Percentiles rank a stretch among this genome's conserved stretches.
Conservation (phyloP, 64 coral and sea anemone species). For the Porites australiensis region DNA sequence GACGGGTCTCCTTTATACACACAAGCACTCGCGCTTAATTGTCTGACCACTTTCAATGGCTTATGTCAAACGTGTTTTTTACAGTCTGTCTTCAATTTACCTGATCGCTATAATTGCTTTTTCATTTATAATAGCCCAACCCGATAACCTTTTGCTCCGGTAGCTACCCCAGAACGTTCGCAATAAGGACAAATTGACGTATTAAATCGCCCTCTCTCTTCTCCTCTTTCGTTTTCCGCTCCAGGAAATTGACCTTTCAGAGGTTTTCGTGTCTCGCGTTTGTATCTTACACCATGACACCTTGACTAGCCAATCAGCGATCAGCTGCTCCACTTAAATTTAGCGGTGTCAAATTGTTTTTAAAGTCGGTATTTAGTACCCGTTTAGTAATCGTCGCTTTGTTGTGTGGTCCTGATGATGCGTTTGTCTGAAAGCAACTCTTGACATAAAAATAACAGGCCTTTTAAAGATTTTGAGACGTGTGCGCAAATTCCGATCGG, state of each 20-base stretch:
- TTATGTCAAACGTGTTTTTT: constrained; percentile 36
- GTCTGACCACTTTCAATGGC: constrained; percentile 14
- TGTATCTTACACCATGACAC: constrained; percentile 10
- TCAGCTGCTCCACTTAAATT: background rate
- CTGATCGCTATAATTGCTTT: constrained; percentile 62
- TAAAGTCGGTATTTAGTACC: constrained; percentile 13
- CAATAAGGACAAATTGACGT: background rate
- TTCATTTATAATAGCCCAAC: constrained; percentile 68
- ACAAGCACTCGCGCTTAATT: background rate
- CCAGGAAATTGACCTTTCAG: constrained; percentile 80
- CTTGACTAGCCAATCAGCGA: constrained; percentile 29
- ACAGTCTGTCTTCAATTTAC: constrained; percentile 25
- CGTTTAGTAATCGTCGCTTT: constrained; percentile 37
- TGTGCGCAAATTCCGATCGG: constrained; percentile 5
- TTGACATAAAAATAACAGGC: background rate
- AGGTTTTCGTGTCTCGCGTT: background rate
- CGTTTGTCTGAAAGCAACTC: constrained; percentile 16
- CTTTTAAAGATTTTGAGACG: background rate
- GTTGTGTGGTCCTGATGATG: constrained; percentile 52
- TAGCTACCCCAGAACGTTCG: constrained; percentile 41
- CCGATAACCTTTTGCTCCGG: constrained; percentile 71
- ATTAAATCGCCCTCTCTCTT: constrained; percentile 25
- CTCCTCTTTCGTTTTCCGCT: constrained; percentile 52
- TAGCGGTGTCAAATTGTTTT: constrained; percentile 75
- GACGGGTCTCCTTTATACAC: background rate